These are phyloP conservation scores for Hippocampus mohnikei DNA, from an alignment of 2,113 vertebrate species.

Conservation along the genomic window DNA sequence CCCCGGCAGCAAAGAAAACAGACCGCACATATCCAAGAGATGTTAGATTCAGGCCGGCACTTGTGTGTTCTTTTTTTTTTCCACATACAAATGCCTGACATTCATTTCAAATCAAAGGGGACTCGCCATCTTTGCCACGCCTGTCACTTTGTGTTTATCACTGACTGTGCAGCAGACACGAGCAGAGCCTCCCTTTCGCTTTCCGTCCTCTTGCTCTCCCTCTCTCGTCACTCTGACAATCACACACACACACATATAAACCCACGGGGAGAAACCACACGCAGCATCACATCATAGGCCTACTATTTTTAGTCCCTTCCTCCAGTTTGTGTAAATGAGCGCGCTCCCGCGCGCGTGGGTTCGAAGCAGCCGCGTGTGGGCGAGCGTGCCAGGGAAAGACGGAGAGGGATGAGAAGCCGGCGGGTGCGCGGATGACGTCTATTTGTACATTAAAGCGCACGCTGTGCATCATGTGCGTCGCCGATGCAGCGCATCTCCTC, in stretches of 20 bases:
- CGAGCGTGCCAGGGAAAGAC: constrained; percentile 24
- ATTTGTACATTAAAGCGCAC: constrained; percentile 48
- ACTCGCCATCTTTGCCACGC: constrained; percentile 32
- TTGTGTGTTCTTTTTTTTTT: constrained; percentile 20
- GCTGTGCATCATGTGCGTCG: constrained; percentile 26
- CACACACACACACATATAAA: constrained; percentile 44
- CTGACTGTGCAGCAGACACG: constrained; percentile 30
- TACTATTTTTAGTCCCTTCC: constrained; percentile 70
- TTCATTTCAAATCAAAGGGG: constrained; percentile 51
- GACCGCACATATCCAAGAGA: constrained; percentile 13
- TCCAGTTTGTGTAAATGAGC: constrained; percentile 56
- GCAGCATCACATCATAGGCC: constrained; percentile 63
- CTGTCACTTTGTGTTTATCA: constrained; percentile 53
- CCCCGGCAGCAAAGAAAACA: constrained; percentile 29
- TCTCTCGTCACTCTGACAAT: constrained; percentile 56
- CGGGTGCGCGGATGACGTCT: constrained; percentile 41
- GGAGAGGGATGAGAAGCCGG: constrained; percentile 35
- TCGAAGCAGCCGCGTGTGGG: not conserved
- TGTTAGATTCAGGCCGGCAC: not conserved
- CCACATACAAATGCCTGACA: constrained; percentile 31
- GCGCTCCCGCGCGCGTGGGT: constrained; percentile 19
- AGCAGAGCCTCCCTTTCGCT: constrained; percentile 30
- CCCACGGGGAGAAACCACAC: constrained; percentile 69
- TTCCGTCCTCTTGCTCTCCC: constrained; percentile 36
- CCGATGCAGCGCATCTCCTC: constrained; percentile 35